phyloP scores from a whole-genome alignment of 2,113 vertebrate genomes.

The Mesembrinibis cayennensis region DNA sequence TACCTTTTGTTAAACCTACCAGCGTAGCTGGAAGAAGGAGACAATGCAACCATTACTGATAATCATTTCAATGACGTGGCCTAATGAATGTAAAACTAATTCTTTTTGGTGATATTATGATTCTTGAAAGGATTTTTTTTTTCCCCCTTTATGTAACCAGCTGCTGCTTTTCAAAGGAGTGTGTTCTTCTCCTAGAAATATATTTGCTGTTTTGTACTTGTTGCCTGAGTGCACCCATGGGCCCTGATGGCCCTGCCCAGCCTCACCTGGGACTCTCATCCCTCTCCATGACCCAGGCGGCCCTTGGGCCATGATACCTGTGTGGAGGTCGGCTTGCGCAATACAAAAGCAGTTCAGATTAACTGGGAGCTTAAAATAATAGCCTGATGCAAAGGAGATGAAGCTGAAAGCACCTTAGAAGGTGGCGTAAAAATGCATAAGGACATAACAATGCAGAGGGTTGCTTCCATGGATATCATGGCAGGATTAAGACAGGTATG shows the following conservation, averaged over 20 bases:
- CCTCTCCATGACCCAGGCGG: not conserved
- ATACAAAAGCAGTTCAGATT: not conserved
- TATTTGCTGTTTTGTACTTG: not conserved
- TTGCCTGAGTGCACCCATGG: not conserved
- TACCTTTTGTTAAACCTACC: not conserved
- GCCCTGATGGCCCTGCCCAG: not conserved
- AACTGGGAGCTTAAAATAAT: not conserved
- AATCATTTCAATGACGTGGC: not conserved
- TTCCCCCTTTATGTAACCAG: not conserved
- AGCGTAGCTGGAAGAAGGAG: not conserved
- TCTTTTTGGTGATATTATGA: not conserved
- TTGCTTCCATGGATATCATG: not conserved
- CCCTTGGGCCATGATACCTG: not conserved
- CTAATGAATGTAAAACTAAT: not conserved
- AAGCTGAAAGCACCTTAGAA: not conserved
- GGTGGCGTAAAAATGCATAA: not conserved
- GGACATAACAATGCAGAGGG: not conserved
- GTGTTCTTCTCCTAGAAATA: not conserved
- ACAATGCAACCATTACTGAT: not conserved
- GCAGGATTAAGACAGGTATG: not conserved
- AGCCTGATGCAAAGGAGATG: not conserved
- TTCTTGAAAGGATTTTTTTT: not conserved
- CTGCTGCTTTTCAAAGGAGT: not conserved
- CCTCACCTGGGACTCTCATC: not conserved
- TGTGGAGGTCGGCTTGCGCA: fast-evolving